phyloP scores from a whole-genome alignment of 2,888 invertebrate genomes.

The Monoplex corrugatus region DNA sequence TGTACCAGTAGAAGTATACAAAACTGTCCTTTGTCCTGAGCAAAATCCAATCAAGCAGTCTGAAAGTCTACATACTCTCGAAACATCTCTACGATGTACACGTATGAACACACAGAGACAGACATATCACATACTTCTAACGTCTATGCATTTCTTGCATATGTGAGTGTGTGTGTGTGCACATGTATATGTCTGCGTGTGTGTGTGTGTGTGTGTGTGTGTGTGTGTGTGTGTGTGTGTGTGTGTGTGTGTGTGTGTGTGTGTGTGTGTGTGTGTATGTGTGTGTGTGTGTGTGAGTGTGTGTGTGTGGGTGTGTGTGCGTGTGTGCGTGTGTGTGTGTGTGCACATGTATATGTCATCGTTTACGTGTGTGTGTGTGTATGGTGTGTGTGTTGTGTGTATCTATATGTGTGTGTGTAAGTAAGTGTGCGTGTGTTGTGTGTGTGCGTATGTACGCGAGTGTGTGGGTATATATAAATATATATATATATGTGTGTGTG shows the following conservation, averaged over 20 bases:
- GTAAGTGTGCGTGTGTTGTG: constrained; percentile 15
- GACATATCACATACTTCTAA: too few relatives aligned
- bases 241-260: background rate
- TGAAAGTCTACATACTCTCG: too few relatives aligned
- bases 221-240: background rate
- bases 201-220: background rate
- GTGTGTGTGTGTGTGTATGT: background rate
- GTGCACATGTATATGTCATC: background rate
- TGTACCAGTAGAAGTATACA: too few relatives aligned
- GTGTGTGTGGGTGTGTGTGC: background rate
- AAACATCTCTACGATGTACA: too few relatives aligned
- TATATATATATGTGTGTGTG: too few relatives aligned
- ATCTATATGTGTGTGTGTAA: background rate
- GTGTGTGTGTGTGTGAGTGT: background rate
- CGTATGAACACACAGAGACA: too few relatives aligned
- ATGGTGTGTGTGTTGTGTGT: background rate
- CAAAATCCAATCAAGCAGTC: too few relatives aligned
- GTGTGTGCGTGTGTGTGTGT: background rate
- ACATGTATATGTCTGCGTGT: background rate
- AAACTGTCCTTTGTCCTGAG: too few relatives aligned
- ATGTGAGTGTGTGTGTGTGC: too few relatives aligned
- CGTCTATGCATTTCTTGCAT: too few relatives aligned
- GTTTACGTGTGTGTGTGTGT: background rate
- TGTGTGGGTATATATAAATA: constrained; percentile 30
- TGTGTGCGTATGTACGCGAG: constrained; percentile 24